Percentiles rank a stretch among this genome's conserved stretches.
phyloP scores from a whole-genome alignment of 2,113 vertebrate species.

The Ophiodon elongatus region DNA sequence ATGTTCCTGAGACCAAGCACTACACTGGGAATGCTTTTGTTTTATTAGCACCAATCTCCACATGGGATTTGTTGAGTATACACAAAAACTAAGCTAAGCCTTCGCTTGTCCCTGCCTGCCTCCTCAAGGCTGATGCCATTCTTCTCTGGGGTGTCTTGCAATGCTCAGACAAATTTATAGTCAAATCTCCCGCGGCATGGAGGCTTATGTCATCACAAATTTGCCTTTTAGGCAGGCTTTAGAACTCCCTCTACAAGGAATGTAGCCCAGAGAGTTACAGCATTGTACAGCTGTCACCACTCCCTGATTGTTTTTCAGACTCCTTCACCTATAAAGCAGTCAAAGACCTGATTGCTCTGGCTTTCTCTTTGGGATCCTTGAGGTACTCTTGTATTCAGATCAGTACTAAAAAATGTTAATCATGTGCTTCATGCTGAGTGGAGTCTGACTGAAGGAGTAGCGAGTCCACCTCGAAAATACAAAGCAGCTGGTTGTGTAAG shows the following conservation, averaged over 20 bases:
- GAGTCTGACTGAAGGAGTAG: slow-evolving; percentile 35
- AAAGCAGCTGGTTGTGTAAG: slow-evolving; percentile 37
- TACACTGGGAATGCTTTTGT: background rate
- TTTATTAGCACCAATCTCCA: background rate
- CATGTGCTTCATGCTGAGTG: slow-evolving; percentile 38
- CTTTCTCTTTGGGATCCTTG: slow-evolving; percentile 16
- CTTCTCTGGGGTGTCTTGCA: slow-evolving; percentile 32
- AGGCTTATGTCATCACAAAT: slow-evolving; percentile 37
- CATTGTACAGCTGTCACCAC: slow-evolving; percentile 27
- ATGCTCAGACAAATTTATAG: slow-evolving; percentile 51
- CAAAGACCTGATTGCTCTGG: background rate
- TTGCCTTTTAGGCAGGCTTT: slow-evolving; percentile 38
- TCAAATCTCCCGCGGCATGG: slow-evolving; percentile 33
- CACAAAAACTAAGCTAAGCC: background rate
- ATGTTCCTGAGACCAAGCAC: background rate
- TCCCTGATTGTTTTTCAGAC: slow-evolving; percentile 8
- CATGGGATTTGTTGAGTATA: background rate
- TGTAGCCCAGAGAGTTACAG: slow-evolving; percentile 32
- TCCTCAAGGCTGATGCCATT: slow-evolving; percentile 41
- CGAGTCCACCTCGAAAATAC: slow-evolving; percentile 22
- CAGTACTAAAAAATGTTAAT: slow-evolving; percentile 49
- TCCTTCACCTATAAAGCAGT: slow-evolving; percentile 21
- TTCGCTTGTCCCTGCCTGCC: slow-evolving; percentile 45
- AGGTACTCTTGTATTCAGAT: slow-evolving; percentile 44
- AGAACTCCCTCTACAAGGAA: slow-evolving; percentile 17